A percentile compares a stretch with the other conserved stretches of the same genome.
These are phyloP conservation scores for Python bivittatus DNA, from an alignment of 2,113 vertebrate species.

Conservation along the genomic window DNA sequence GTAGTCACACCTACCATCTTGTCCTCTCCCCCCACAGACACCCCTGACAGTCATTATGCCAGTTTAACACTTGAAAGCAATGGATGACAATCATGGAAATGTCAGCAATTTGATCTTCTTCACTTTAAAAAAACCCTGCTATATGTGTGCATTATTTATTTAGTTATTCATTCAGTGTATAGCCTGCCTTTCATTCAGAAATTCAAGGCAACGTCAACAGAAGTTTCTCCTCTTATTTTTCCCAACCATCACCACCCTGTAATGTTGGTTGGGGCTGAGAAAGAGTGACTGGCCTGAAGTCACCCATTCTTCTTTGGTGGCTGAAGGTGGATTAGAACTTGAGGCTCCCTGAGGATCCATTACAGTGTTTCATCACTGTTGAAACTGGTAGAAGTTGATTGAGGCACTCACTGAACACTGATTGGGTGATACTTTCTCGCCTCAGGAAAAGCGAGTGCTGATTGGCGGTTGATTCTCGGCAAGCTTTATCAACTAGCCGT, in stretches of 20 bases:
- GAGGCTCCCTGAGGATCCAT: background rate
- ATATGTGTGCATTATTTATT: no score
- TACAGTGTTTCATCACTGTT: background rate
- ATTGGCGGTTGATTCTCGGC: background rate
- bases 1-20: no score
- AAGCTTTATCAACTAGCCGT: background rate
- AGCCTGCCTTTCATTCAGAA: no score
- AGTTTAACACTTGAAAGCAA: no score
- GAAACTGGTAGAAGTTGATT: background rate
- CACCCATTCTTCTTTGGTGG: background rate
- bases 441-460: background rate
- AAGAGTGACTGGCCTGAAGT: background rate
- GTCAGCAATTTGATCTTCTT: no score
- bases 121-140: no score
- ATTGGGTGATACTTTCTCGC: background rate
- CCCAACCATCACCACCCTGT: background rate
- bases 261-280: background rate
- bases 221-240: no score
- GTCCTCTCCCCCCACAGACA: no score
- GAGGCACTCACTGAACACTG: background rate
- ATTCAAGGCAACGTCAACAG: no score
- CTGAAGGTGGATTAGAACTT: background rate
- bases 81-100: no score
- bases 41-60: no score
- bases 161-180: no score